Percentiles rank a stretch among this genome's conserved stretches.
These are phyloP conservation scores for Lagopus muta DNA, from an alignment of 2,113 vertebrate genomes.

Conservation along the genomic window DNA sequence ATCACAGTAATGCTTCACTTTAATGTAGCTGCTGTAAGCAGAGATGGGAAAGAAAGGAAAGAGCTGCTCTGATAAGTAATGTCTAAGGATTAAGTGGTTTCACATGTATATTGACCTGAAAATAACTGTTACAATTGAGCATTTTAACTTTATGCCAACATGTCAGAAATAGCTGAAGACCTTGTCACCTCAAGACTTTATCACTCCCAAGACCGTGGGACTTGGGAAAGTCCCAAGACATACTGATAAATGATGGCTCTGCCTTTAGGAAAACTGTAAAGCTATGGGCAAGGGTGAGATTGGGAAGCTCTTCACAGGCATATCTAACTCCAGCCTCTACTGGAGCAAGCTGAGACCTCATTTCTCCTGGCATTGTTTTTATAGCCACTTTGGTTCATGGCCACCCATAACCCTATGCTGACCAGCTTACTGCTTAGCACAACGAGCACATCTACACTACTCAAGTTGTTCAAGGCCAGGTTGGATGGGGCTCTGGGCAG, in stretches of 20 bases:
- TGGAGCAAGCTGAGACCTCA: background rate
- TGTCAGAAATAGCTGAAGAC: background rate
- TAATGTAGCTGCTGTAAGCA: background rate
- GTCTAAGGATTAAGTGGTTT: background rate
- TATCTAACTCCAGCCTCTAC: background rate
- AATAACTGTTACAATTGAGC: background rate
- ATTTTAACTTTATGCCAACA: background rate
- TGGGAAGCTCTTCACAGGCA: background rate
- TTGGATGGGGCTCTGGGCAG: too few species aligned
- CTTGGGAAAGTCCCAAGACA: background rate
- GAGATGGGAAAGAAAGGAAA: background rate
- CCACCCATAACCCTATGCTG: too few species aligned
- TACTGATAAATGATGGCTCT: background rate
- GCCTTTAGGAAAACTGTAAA: background rate
- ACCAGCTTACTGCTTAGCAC: background rate
- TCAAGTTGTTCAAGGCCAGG: too few species aligned
- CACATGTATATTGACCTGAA: background rate
- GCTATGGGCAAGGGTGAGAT: background rate
- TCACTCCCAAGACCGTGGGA: too few species aligned
- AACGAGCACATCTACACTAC: background rate
- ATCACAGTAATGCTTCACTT: background rate
- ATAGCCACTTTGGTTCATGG: background rate
- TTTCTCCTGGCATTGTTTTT: background rate
- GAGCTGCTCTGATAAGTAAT: background rate
- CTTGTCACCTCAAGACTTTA: too few species aligned